These are phyloP conservation scores for Drosophila sturtevanti DNA, from an alignment of 1,140 invertebrate genomes.

Conservation along the genomic window DNA sequence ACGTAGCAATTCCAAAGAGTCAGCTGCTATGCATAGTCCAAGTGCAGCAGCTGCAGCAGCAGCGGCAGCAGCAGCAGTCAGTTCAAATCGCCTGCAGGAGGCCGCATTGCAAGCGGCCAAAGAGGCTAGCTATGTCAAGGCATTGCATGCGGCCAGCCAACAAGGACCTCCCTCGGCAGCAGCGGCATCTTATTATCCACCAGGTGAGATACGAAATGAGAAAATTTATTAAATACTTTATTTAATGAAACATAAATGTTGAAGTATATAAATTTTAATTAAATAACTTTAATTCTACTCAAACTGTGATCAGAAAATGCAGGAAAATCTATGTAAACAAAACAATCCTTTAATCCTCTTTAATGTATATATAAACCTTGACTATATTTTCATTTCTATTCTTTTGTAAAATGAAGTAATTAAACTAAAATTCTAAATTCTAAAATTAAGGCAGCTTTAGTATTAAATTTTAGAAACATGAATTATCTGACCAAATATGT, in stretches of 20 bases:
- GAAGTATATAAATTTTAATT: neutral
- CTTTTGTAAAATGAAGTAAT: too few relatives aligned
- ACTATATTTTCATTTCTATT: too few relatives aligned
- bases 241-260: neutral
- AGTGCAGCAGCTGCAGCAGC: slow-evolving; percentile 48
- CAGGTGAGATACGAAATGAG: slow-evolving; percentile 41
- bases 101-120: slow-evolving; percentile 72
- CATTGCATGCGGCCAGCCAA: slow-evolving; percentile 84
- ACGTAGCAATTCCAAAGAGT: slow-evolving; percentile 79
- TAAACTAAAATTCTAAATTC: too few relatives aligned
- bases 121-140: slow-evolving; percentile 79
- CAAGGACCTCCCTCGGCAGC: slow-evolving; percentile 83
- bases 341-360: too few relatives aligned
- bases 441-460: too few relatives aligned
- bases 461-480: too few relatives aligned
- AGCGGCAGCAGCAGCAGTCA: slow-evolving; percentile 49
- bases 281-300: too few relatives aligned
- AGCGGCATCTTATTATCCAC: slow-evolving; percentile 63
- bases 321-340: too few relatives aligned
- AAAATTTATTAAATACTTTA: neutral
- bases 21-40: slow-evolving; percentile 64
- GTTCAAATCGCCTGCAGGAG: slow-evolving; percentile 72
- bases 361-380: too few relatives aligned
- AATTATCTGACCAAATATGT: too few relatives aligned
- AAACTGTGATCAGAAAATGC: too few relatives aligned